Evolutionary conservation across 2,113 vertebrate species (phyloP), one percentile per base, ranked within the genome.

Genomic region (Tyrannus savana): DNA sequence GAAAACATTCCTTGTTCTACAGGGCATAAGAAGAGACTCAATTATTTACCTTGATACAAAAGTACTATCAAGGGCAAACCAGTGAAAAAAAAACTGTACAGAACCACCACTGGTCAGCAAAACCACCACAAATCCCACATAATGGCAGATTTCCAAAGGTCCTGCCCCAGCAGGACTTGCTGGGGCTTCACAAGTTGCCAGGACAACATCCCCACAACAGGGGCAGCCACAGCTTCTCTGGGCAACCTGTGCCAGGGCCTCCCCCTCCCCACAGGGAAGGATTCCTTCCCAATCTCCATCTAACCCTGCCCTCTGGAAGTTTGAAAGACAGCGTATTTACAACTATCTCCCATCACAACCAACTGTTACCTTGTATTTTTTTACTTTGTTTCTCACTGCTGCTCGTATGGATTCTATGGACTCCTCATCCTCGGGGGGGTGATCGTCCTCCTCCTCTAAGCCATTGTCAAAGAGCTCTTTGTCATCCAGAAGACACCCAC

Each of bases 381-480:
- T 99, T 3, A 98, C 83, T 96, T 99, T 99, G 74, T 97, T 97
- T 96, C 98, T 99, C 56, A 99, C 95, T 5, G 98, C 98, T 3
- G 98, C 97, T 93, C 99, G 92, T 81, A 99, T 99, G 23, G 98
- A 98, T 47, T 99, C 98, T 64, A 99, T 84, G 2, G 99, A 99
- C 91, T 99, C 99, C 28, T 98, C 98, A 21, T 98, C 98, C 85
- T 98, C 98, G 11, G 87, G 18, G 21, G 74, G 3, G 21, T 68
- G 24, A 88, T 64, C 60, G 16, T 98, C 98, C 11, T 98, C 98
- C 50, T 98, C 98, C 11, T 98, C 98, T 42, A 98, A 91, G 46
- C 97, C 98, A 71, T 97, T 98, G 74, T 99, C 99, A 96, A 99
- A 99, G 80, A 99, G 98, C 12, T 99, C 99, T 42, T 98, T 98